phyloP scores from a whole-genome alignment of 2,113 vertebrate species.

The Centropristis striata region DNA sequence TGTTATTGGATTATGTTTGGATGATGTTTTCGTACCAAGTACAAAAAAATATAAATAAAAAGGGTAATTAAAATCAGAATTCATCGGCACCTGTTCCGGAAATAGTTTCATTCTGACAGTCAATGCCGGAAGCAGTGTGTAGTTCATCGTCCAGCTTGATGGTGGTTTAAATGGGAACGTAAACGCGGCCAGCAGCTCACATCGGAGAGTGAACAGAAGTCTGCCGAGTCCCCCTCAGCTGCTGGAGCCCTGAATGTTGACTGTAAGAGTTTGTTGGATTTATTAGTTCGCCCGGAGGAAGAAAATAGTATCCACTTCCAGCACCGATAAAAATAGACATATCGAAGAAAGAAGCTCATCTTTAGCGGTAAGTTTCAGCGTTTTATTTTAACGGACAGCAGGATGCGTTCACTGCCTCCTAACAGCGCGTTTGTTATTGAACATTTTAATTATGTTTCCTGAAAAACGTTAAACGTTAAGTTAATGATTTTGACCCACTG shows the following conservation, averaged over 20 bases:
- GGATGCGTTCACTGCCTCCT: neutral
- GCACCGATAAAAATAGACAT: neutral
- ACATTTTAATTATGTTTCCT: neutral
- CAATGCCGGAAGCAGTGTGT: neutral
- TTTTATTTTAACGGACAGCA: too few relatives aligned
- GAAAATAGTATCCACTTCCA: neutral
- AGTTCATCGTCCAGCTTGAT: neutral
- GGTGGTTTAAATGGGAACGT: neutral
- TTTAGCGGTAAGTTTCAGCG: constrained; percentile 18
- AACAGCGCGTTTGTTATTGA: neutral
- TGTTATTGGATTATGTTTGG: too few relatives aligned
- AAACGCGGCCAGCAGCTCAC: neutral
- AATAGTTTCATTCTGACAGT: constrained; percentile 18
- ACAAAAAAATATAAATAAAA: too few relatives aligned
- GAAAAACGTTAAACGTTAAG: neutral
- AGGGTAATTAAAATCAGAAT: too few relatives aligned
- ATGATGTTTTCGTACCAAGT: too few relatives aligned
- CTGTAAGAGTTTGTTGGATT: neutral
- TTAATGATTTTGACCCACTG: too few relatives aligned
- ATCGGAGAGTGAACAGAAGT: neutral
- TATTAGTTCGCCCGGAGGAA: neutral
- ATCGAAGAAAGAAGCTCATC: neutral
- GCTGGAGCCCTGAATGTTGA: neutral
- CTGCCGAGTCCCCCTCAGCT: neutral
- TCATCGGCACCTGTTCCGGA: neutral